Conservation (phyloP, 1,140 invertebrate species). For the Phymastichus coffea region DNA sequence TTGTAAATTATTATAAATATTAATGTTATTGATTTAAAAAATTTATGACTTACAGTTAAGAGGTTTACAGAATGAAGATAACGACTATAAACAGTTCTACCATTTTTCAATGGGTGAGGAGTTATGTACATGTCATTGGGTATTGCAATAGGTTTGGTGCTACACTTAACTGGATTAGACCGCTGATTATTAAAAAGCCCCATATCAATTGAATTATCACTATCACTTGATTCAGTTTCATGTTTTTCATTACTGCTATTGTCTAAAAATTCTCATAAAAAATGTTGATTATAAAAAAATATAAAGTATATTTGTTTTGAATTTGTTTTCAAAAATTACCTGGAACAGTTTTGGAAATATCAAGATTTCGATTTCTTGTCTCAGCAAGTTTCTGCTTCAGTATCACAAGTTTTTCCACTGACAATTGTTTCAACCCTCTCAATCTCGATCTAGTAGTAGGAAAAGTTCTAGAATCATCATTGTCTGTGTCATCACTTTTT, state of each 20-base stretch:
- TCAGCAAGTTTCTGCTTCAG: conserved; percentile 67
- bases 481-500: conserved; percentile 38
- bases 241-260: conserved; percentile 37
- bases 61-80: conserved; percentile 56
- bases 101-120: conserved; percentile 54
- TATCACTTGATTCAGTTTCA: conserved; percentile 14
- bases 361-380: conserved; percentile 53
- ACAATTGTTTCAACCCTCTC: conserved; percentile 65
- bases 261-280: conserved; percentile 37
- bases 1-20: no score
- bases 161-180: conserved; percentile 18
- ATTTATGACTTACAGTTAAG: conserved; percentile 55
- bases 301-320: no score
- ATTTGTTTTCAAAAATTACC: conserved; percentile 14
- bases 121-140: conserved; percentile 52
- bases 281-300: no score
- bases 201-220: conserved; percentile 27
- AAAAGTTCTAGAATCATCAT: conserved; percentile 50
- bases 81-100: conserved; percentile 55
- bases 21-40: no score
- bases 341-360: conserved; percentile 25
- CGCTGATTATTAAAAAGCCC: conserved; percentile 30
- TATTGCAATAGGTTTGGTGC: conserved; percentile 39
- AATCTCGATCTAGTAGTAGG: conserved; percentile 61
- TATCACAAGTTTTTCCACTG: conserved; percentile 66